Evolutionary conservation across 92 coral and sea anemone genomes (phyloP).

Genomic region (Bergia sp.): DNA sequence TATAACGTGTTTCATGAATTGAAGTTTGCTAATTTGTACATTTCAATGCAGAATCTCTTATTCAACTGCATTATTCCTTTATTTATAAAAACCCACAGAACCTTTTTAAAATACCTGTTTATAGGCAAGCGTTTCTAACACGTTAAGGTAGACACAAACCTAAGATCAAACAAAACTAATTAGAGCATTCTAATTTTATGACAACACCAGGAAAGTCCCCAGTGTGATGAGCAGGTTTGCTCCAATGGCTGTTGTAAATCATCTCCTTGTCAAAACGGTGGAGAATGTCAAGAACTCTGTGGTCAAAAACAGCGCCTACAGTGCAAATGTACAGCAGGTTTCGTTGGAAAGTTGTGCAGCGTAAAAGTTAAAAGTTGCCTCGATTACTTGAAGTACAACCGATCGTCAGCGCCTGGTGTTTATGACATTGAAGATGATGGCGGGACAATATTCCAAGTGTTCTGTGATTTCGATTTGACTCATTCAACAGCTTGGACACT

Average conservation of each 20-base stretch:
- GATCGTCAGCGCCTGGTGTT: constrained; percentile 36
- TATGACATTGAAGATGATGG: constrained; percentile 43
- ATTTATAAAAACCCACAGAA: too few species aligned
- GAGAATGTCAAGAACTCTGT: neutral
- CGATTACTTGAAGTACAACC: constrained; percentile 43
- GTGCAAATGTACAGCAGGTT: too few species aligned
- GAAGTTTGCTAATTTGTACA: too few species aligned
- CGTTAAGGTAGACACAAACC: too few species aligned
- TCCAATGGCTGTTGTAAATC: neutral
- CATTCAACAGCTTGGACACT: constrained; percentile 56
- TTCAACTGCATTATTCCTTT: too few species aligned
- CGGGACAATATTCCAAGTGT: constrained; percentile 41
- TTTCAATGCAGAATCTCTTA: too few species aligned
- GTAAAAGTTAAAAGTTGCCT: constrained; percentile 36
- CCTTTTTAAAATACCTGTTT: too few species aligned
- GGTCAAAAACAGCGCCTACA: neutral
- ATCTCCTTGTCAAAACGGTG: neutral
- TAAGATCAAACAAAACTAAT: too few species aligned
- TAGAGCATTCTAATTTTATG: too few species aligned
- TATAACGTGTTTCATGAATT: too few species aligned
- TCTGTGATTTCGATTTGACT: constrained; percentile 53
- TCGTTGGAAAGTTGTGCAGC: neutral
- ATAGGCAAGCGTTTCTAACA: too few species aligned
- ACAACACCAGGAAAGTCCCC: neutral
- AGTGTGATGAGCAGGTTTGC: neutral